These are phyloP conservation scores for Malurus elegans DNA, from an alignment of 2,113 vertebrate species.

Conservation along the genomic window DNA sequence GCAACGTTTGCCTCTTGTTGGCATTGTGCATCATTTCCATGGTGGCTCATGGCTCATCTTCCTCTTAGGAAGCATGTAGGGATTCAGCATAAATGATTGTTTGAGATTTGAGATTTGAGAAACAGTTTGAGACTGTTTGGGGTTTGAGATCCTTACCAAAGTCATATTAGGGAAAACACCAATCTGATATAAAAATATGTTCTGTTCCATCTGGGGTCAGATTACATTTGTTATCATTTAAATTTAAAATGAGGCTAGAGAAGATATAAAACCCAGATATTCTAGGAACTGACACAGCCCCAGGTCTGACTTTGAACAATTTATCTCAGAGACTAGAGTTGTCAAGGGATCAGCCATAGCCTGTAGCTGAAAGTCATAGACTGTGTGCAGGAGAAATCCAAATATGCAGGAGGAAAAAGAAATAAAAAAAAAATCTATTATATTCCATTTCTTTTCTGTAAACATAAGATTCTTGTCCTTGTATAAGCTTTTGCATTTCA, in stretches of 20 bases:
- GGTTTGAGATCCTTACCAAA: not conserved
- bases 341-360: constrained; percentile 64
- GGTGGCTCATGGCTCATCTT: not conserved
- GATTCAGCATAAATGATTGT: not conserved
- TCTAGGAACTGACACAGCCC: constrained; percentile 66
- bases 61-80: not conserved
- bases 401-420: not conserved
- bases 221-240: constrained; percentile 36
- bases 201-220: constrained; percentile 12
- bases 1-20: not conserved
- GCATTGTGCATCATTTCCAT: not conserved
- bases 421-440: not conserved
- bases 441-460: constrained; percentile 12
- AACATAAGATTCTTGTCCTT: not conserved
- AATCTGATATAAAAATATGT: not conserved
- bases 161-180: not conserved
- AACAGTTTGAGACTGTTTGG: not conserved
- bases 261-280: constrained; percentile 55
- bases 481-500: not conserved
- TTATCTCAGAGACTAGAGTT: constrained; percentile 50
- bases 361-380: constrained; percentile 41
- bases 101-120: not conserved
- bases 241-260: constrained; percentile 58
- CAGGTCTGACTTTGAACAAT: constrained; percentile 65
- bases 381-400: constrained; percentile 11